Evolutionary conservation across 2,113 vertebrate species (phyloP).

Genomic region (Axis porcinus): DNA sequence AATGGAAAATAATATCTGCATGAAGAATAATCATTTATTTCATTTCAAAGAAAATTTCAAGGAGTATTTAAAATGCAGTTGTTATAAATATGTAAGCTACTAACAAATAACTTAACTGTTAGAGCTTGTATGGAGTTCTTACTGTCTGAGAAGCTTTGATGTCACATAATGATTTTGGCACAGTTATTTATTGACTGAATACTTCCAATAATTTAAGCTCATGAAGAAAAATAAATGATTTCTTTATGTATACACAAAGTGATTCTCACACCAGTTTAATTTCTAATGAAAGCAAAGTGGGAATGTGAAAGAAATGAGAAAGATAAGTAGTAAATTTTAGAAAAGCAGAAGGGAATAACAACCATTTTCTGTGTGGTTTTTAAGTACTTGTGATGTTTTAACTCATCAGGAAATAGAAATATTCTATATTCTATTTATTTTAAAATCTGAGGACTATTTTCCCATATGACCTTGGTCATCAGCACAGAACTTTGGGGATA

Average conservation of each 20-base stretch:
- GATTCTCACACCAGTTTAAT: not conserved
- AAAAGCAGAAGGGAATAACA: not conserved
- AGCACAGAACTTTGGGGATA: not conserved
- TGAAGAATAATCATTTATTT: not conserved
- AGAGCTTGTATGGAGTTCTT: not conserved
- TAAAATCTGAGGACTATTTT: not conserved
- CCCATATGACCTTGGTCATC: not conserved
- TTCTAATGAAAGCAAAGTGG: not conserved
- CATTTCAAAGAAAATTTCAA: not conserved
- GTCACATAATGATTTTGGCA: not conserved
- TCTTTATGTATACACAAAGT: not conserved
- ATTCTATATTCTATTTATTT: not conserved
- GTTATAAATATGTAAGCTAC: not conserved
- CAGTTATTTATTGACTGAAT: not conserved
- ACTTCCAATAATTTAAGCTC: not conserved
- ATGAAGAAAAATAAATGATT: not conserved
- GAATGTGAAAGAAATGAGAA: not conserved
- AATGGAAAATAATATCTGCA: not conserved
- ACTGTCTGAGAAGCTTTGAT: not conserved
- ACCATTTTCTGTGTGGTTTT: not conserved
- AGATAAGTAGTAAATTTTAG: not conserved
- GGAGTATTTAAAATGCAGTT: constrained; percentile 20
- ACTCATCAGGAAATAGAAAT: not conserved
- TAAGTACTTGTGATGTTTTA: not conserved
- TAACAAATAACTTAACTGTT: not conserved